phyloP scores from a whole-genome alignment of 92 coral and sea anemone species.

The Siderastrea siderea region DNA sequence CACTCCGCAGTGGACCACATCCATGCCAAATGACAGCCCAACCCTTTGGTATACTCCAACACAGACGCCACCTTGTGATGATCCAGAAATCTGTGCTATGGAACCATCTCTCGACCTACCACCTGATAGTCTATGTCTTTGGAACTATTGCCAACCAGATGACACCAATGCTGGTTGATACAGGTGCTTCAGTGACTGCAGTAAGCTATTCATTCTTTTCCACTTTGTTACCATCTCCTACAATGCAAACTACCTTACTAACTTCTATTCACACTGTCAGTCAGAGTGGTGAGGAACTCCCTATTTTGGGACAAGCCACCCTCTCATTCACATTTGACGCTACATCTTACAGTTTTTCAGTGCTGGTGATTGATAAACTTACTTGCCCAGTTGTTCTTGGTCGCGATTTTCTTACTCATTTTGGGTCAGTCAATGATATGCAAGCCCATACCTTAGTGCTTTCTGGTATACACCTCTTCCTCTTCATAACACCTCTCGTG shows the following conservation, averaged over 20 bases:
- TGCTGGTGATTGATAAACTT: neutral
- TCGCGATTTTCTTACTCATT: conserved; percentile 50
- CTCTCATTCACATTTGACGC: conserved; percentile 2
- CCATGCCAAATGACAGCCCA: too few species aligned
- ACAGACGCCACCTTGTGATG: too few species aligned
- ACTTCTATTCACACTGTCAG: conserved; percentile 48
- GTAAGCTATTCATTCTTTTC: conserved; percentile 20
- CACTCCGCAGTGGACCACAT: too few species aligned
- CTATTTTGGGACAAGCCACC: conserved; percentile 12
- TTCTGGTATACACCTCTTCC: neutral
- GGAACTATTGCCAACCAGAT: neutral
- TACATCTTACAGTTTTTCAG: conserved; percentile 10
- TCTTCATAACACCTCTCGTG: neutral
- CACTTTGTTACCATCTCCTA: neutral
- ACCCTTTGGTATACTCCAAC: too few species aligned
- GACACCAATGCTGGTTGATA: conserved; percentile 30
- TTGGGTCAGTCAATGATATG: conserved; percentile 23
- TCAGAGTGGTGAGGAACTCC: conserved; percentile 59
- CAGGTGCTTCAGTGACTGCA: conserved; percentile 59
- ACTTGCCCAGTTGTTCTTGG: conserved; percentile 61
- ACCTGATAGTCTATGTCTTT: neutral
- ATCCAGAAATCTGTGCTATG: too few species aligned
- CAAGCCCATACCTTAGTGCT: neutral
- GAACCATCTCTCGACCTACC: neutral
- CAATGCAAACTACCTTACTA: neutral